These are phyloP conservation scores for Lutraria rhynchaena DNA, from an alignment of 1,140 invertebrate species.

Conservation along the genomic window DNA sequence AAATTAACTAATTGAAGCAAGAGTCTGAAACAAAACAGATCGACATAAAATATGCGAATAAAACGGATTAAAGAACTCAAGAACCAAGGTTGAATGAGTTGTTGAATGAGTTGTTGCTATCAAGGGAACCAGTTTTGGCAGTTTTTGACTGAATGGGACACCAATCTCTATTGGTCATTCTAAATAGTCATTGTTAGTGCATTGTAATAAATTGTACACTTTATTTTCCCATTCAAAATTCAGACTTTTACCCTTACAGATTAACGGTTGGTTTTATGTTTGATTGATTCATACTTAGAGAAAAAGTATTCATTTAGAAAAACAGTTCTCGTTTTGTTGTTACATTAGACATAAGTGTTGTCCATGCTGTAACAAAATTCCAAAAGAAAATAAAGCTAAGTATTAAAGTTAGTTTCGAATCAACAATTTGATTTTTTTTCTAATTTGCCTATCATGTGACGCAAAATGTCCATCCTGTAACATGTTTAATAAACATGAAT, in stretches of 20 bases:
- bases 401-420: not conserved
- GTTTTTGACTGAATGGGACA: conserved; percentile 31
- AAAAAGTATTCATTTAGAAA: conserved; percentile 38
- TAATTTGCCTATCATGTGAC: too few species aligned
- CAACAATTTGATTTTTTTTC: conserved; percentile 8
- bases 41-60: conserved; percentile 31
- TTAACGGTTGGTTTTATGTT: conserved; percentile 29
- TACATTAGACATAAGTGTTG: conserved; percentile 15
- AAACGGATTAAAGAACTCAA: conserved; percentile 27
- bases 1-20: too few species aligned
- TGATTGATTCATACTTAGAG: conserved; percentile 6
- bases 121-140: conserved; percentile 29
- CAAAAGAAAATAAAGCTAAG: not conserved
- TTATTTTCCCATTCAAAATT: not conserved
- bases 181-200: too few species aligned
- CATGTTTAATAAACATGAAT: too few species aligned
- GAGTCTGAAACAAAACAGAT: too few species aligned
- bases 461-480: too few species aligned
- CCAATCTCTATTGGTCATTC: too few species aligned
- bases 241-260: not conserved
- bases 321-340: conserved; percentile 16
- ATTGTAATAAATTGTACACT: too few species aligned
- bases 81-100: too few species aligned
- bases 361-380: conserved; percentile 33
- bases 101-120: conserved; percentile 25